Evolutionary conservation across 2,797 vertebrate genomes (phyloP).

Genomic region (Buceros bicornis): DNA sequence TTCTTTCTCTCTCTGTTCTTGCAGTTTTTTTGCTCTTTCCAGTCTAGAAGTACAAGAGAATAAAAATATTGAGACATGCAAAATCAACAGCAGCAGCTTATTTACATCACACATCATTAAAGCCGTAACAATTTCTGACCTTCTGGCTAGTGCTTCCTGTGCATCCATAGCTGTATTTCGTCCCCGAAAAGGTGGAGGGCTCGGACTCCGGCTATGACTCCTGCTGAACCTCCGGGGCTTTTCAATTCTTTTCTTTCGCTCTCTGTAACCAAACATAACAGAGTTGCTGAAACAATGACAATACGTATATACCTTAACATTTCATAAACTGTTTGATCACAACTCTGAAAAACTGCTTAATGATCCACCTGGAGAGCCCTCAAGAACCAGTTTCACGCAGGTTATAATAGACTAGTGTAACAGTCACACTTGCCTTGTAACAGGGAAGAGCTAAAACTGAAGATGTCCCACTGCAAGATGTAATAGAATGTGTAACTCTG

Average conservation of each 20-base stretch:
- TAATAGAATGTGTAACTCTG: background rate
- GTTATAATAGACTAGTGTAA: background rate
- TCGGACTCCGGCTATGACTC: constrained; percentile 89
- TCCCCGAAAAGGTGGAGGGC: constrained; percentile 91
- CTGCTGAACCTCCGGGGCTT: constrained; percentile 90
- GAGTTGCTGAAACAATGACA: background rate
- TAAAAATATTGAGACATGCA: background rate
- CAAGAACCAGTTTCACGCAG: background rate
- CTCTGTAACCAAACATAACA: constrained; percentile 81
- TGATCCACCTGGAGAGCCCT: background rate
- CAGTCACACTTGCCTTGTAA: background rate
- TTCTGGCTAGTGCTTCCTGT: constrained; percentile 95
- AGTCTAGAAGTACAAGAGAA: constrained; percentile 78
- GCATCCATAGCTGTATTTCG: constrained; percentile 99
- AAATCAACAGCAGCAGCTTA: background rate
- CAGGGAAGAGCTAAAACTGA: background rate
- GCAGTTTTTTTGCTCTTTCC: constrained; percentile 97
- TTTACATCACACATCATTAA: accelerated
- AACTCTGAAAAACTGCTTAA: background rate
- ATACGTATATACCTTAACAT: background rate
- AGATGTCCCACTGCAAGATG: background rate
- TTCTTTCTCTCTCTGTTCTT: constrained; percentile 98
- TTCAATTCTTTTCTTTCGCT: constrained; percentile 92
- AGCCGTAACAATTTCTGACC: constrained; percentile 71
- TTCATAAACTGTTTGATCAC: background rate